These are phyloP conservation scores for Drosophila ambigua DNA, from an alignment of 1,140 invertebrate species.

Conservation along the genomic window DNA sequence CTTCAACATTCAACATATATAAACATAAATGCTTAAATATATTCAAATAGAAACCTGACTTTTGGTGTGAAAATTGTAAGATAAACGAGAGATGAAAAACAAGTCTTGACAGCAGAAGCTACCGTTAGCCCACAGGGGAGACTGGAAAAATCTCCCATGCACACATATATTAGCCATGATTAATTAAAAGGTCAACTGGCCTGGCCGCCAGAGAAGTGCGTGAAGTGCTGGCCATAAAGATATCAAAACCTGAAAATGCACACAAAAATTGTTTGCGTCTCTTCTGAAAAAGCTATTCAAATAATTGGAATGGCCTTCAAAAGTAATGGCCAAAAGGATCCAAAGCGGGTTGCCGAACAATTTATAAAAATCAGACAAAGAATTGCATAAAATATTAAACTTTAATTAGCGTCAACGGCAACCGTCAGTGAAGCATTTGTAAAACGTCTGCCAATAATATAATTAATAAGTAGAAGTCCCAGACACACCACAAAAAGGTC, in stretches of 20 bases:
- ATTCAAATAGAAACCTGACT: conserved; percentile 57
- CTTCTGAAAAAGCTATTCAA: neutral
- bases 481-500: conserved; percentile 51
- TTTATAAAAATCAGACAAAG: conserved; percentile 36
- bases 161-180: conserved; percentile 67
- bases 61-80: conserved; percentile 66
- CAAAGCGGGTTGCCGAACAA: conserved; percentile 3
- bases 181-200: conserved; percentile 70
- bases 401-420: conserved; percentile 51
- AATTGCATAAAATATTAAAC: conserved; percentile 48
- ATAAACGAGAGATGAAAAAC: conserved; percentile 62
- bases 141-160: conserved; percentile 47
- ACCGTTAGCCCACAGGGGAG: conserved; percentile 30
- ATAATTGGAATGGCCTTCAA: conserved; percentile 22
- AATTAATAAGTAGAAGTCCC: conserved; percentile 60
- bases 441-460: conserved; percentile 71
- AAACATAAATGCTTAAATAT: conserved; percentile 49
- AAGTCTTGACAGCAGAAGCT: conserved; percentile 56
- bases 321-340: conserved; percentile 19
- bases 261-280: neutral
- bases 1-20: neutral
- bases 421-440: conserved; percentile 52
- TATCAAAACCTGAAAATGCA: conserved; percentile 31
- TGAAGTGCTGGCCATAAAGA: conserved; percentile 44
- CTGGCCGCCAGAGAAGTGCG: conserved; percentile 43